phyloP scores from a whole-genome alignment of 2,888 invertebrate species.

The Gastrophysa polygoni region DNA sequence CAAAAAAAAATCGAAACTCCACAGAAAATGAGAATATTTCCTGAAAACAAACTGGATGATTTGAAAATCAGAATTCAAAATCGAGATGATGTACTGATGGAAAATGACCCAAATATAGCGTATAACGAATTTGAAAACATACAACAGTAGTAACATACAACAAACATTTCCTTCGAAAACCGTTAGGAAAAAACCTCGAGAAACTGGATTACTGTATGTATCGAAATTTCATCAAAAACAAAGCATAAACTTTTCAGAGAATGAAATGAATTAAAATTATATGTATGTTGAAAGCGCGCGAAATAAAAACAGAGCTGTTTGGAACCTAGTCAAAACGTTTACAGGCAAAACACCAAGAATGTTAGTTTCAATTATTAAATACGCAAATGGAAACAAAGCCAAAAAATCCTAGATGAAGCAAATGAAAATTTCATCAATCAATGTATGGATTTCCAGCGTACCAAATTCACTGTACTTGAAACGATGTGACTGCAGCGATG shows the following conservation, averaged over 20 bases:
- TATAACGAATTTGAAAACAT: neutral
- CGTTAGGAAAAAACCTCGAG: slow-evolving; percentile 5
- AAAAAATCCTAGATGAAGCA: neutral
- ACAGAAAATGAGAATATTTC: neutral
- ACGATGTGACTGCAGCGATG: neutral
- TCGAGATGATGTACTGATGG: neutral
- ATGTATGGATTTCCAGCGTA: neutral
- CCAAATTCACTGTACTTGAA: slow-evolving; percentile 1
- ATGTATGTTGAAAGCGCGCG: too few relatives aligned
- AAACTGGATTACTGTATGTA: neutral
- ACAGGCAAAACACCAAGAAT: neutral
- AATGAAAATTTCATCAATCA: too few relatives aligned
- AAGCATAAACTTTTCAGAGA: neutral
- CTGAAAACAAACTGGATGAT: neutral
- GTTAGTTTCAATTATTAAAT: slow-evolving; percentile 14
- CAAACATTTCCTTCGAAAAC: neutral
- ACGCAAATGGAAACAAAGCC: neutral
- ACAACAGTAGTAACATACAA: neutral
- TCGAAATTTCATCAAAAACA: neutral
- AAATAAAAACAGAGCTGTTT: too few relatives aligned
- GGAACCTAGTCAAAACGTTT: neutral
- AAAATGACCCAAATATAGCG: neutral
- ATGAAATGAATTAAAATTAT: too few relatives aligned
- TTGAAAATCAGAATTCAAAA: neutral
- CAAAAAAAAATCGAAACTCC: too few relatives aligned